phyloP scores from a whole-genome alignment of 2,888 invertebrate species.

The Heliconius ethilla region DNA sequence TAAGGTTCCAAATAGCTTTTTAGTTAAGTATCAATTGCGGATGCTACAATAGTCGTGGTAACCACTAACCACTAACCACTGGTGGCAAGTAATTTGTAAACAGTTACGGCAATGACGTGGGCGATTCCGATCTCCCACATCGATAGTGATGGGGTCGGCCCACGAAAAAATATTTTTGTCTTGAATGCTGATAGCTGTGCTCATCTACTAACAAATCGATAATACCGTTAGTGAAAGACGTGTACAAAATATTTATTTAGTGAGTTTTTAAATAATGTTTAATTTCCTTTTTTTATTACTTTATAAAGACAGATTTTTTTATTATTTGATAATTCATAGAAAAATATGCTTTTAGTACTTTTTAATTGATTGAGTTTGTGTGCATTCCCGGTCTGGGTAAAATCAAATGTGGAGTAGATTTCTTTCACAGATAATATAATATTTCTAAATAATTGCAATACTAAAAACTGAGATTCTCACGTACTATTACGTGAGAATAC shows the following conservation, averaged over 20 bases:
- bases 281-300: neutral
- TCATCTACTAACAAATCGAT: conserved; percentile 44
- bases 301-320: neutral
- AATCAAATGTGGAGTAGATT: too few species aligned
- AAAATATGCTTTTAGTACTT: neutral
- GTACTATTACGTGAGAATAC: neutral
- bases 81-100: conserved; percentile 38
- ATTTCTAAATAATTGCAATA: neutral
- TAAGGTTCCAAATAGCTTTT: neutral
- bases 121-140: conserved; percentile 50
- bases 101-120: conserved; percentile 48
- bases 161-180: conserved; percentile 43
- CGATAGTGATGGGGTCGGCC: conserved; percentile 44
- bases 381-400: too few species aligned
- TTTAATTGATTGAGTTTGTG: neutral
- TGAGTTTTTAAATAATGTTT: neutral
- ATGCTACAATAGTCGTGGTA: conserved; percentile 19
- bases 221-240: conserved; percentile 42
- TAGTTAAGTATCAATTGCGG: conserved; percentile 15
- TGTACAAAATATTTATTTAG: neutral
- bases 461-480: neutral
- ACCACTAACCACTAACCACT: neutral
- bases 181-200: conserved; percentile 13
- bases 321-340: neutral
- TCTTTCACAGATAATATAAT: neutral